phyloP scores from a whole-genome alignment of 2,888 invertebrate species.

The Harpalus rubripes region DNA sequence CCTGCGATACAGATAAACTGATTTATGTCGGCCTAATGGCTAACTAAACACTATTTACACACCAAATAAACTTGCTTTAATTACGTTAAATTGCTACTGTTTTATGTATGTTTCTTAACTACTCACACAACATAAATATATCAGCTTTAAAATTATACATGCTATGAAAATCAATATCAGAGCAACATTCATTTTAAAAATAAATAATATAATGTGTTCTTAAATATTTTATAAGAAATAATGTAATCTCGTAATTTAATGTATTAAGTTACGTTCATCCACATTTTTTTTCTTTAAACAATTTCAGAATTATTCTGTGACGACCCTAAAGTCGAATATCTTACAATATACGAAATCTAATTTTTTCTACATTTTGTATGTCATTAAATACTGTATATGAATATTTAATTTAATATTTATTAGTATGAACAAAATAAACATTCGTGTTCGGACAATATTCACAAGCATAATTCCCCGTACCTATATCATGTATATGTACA shows the following conservation, averaged over 20 bases:
- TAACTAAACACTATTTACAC: slow-evolving; percentile 45
- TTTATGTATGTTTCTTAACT: slow-evolving; percentile 31
- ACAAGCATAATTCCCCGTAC: too few relatives aligned
- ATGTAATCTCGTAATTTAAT: not conserved
- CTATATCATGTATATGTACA: too few relatives aligned
- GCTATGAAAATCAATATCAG: not conserved
- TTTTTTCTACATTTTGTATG: too few relatives aligned
- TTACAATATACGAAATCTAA: too few relatives aligned
- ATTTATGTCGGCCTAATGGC: slow-evolving; percentile 48
- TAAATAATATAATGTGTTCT: not conserved
- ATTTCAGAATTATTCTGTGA: too few relatives aligned
- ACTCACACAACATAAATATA: slow-evolving; percentile 5
- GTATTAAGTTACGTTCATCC: too few relatives aligned
- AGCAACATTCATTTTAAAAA: not conserved
- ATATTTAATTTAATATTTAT: too few relatives aligned
- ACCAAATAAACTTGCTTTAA: slow-evolving; percentile 51
- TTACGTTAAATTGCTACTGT: slow-evolving; percentile 49
- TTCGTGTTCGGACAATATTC: too few relatives aligned
- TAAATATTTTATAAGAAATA: not conserved
- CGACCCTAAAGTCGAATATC: too few relatives aligned
- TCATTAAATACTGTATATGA: too few relatives aligned
- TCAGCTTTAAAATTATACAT: slow-evolving; percentile 6
- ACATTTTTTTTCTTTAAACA: too few relatives aligned
- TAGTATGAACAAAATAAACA: too few relatives aligned
- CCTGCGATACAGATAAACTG: slow-evolving; percentile 34